A percentile compares a stretch with the other conserved stretches of the same genome.
These are phyloP conservation scores for Helicoverpa zea DNA, from an alignment of 1,140 invertebrate genomes.

Conservation along the genomic window DNA sequence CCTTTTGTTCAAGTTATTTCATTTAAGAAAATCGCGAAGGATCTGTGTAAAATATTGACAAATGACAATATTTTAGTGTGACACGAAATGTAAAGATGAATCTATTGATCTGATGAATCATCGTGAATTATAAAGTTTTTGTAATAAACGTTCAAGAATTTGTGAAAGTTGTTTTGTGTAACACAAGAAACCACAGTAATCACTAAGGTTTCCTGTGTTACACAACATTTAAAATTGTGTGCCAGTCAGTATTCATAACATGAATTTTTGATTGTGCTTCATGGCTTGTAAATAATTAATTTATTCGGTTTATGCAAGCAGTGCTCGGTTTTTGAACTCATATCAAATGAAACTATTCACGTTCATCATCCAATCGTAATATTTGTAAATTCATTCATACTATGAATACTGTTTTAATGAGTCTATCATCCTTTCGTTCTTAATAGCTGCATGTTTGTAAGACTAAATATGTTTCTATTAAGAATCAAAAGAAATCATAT, in stretches of 20 bases:
- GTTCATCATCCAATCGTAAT: background rate
- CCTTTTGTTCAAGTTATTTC: conserved; percentile 16
- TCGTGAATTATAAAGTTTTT: conserved; percentile 9
- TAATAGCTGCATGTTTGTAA: conserved; percentile 27
- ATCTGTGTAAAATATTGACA: conserved; percentile 18
- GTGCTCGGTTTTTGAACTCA: background rate
- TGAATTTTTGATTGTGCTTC: conserved; percentile 52
- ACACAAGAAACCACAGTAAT: conserved; percentile 34
- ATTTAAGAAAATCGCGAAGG: conserved; percentile 30
- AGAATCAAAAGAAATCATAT: background rate
- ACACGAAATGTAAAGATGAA: conserved; percentile 25
- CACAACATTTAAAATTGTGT: conserved; percentile 13
- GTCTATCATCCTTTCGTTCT: background rate
- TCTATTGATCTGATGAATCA: conserved; percentile 38
- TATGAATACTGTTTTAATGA: conserved; percentile 65
- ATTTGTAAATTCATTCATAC: conserved; percentile 56
- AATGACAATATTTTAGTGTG: conserved; percentile 16
- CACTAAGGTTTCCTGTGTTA: conserved; percentile 37
- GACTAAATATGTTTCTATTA: conserved; percentile 27
- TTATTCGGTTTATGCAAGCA: no score
- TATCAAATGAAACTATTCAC: background rate
- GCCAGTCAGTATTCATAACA: conserved; percentile 69
- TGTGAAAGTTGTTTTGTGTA: conserved; percentile 38
- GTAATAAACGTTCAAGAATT: conserved; percentile 6
- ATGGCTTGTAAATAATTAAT: no score